Evolutionary conservation across 2,888 invertebrate genomes (phyloP).

Genomic region (Apocheima hispidaria): DNA sequence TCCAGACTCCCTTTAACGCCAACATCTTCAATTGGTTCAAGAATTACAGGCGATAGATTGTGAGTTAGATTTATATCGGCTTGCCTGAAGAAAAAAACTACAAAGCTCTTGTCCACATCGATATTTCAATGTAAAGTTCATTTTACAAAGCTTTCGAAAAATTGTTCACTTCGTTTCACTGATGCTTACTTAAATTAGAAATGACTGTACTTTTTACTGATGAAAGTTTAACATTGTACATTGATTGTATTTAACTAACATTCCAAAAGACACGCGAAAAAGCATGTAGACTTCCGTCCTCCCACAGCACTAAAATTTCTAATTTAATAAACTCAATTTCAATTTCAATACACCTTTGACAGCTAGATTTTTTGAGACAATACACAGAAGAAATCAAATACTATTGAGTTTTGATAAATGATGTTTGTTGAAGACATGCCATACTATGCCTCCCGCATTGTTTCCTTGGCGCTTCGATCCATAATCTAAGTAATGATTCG

Average conservation of each 20-base stretch:
- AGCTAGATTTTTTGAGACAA: no score
- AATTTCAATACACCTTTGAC: no score
- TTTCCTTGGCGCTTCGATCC: slow-evolving; percentile 38
- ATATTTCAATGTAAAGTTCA: no score
- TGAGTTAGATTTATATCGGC: not conserved
- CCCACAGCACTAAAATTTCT: slow-evolving; percentile 34
- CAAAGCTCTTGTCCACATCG: not conserved
- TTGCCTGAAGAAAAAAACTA: not conserved
- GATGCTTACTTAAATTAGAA: no score
- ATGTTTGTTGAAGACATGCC: slow-evolving; percentile 42
- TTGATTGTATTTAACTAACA: not conserved
- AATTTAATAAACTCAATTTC: slow-evolving; percentile 34
- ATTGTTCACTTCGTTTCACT: no score
- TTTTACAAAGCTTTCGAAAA: no score
- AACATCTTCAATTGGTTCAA: not conserved
- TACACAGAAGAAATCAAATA: slow-evolving; percentile 48
- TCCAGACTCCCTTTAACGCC: not conserved
- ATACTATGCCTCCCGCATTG: slow-evolving; percentile 39
- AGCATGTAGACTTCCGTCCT: not conserved
- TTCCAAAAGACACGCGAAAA: not conserved
- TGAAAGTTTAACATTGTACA: no score
- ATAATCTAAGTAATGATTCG: slow-evolving; percentile 38
- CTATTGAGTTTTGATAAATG: slow-evolving; percentile 48
- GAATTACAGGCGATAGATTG: not conserved
- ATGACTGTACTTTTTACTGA: no score